phyloP scores from a whole-genome alignment of 2,113 vertebrate species.

The Sturnus vulgaris region DNA sequence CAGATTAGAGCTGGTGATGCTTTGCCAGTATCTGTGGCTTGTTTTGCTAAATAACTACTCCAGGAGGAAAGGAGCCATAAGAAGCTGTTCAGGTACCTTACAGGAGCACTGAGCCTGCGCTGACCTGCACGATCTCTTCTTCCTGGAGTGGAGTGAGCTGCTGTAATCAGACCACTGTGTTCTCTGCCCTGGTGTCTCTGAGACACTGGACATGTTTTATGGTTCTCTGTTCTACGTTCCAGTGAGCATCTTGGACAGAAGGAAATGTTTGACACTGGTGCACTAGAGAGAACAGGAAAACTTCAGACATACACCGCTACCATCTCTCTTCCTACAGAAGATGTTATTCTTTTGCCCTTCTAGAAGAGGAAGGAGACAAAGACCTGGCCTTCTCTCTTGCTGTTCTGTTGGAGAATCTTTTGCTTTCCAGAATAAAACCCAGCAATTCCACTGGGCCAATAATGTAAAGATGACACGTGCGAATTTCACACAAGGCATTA shows the following conservation, averaged over 20 bases:
- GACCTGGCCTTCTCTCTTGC: not conserved
- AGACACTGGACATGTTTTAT: not conserved
- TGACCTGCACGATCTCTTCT: not conserved
- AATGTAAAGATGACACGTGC: not conserved
- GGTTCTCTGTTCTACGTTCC: not conserved
- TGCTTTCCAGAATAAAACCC: not conserved
- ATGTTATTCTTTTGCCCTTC: not conserved
- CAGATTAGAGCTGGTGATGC: not conserved
- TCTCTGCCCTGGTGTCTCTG: not conserved
- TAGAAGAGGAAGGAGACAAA: not conserved
- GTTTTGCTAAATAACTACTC: not conserved
- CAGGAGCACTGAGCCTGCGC: not conserved
- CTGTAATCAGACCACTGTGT: not conserved
- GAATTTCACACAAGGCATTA: not conserved
- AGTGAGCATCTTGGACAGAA: not conserved
- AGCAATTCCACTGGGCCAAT: not conserved
- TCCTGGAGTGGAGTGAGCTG: not conserved
- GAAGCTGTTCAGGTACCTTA: not conserved
- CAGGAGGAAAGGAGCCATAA: not conserved
- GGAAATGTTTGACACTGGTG: not conserved
- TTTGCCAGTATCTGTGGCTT: not conserved
- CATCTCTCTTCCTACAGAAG: not conserved
- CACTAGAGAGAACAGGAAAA: not conserved
- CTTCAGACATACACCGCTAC: not conserved
- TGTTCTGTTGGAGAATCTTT: not conserved